Percentiles rank a stretch among this genome's conserved stretches.
Evolutionary conservation across 2,113 vertebrate species (phyloP).

Genomic region (Manacus vitellinus): DNA sequence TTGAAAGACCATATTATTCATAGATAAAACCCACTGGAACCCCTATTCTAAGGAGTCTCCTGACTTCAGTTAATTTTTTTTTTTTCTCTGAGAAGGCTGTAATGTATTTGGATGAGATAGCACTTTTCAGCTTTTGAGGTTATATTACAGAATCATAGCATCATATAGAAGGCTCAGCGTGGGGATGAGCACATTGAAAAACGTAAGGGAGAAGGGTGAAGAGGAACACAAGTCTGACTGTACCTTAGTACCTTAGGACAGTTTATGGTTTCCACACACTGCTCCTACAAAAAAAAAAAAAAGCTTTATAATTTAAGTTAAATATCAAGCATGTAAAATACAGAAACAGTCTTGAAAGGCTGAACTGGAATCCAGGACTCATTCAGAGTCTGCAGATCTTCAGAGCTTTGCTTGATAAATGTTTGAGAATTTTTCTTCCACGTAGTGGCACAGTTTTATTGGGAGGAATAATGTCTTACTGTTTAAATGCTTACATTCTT

Average conservation of each 20-base stretch:
- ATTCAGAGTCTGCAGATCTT: neutral
- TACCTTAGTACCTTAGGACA: neutral
- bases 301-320: neutral
- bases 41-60: neutral
- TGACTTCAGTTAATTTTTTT: neutral
- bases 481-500: neutral
- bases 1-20: neutral
- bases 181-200: neutral
- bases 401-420: neutral
- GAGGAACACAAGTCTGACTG: neutral
- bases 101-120: neutral
- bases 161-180: neutral
- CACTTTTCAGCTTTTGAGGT: neutral
- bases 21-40: neutral
- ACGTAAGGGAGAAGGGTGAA: neutral
- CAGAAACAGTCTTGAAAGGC: neutral
- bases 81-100: neutral
- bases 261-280: neutral
- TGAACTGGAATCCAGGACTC: neutral
- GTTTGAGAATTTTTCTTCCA: neutral
- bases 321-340: neutral
- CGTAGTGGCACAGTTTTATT: neutral
- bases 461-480: neutral
- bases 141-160: fast-evolving
- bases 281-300: neutral